These are phyloP conservation scores for Neodon shergylaensis DNA, from an alignment of 2,113 vertebrate genomes.

Conservation along the genomic window DNA sequence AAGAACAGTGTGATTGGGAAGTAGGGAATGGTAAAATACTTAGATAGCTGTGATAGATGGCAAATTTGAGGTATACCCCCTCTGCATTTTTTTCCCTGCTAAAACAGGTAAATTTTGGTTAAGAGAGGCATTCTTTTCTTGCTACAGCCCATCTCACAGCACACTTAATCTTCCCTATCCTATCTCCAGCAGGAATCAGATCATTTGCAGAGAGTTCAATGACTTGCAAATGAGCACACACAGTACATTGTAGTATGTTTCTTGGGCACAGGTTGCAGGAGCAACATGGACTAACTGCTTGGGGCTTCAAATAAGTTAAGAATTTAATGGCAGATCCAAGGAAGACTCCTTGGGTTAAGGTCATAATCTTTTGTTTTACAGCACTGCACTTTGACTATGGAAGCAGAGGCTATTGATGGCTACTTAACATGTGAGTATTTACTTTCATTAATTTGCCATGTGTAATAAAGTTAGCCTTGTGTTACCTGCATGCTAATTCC, in stretches of 20 bases:
- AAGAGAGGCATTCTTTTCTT: constrained; percentile 44
- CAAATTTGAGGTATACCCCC: not conserved
- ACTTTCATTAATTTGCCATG: constrained; percentile 79
- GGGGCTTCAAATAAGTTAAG: constrained; percentile 84
- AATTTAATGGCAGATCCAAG: constrained; percentile 83
- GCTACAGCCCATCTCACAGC: constrained; percentile 70
- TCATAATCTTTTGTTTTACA: constrained; percentile 88
- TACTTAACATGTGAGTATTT: constrained; percentile 95
- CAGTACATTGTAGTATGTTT: constrained; percentile 79
- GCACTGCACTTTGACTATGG: constrained; percentile 93
- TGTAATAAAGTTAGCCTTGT: constrained; percentile 28
- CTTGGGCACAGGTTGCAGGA: constrained; percentile 84
- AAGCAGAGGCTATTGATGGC: constrained; percentile 94
- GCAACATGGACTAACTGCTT: constrained; percentile 81
- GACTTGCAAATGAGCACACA: constrained; percentile 82
- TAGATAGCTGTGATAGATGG: constrained; percentile 49
- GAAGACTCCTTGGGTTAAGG: constrained; percentile 83
- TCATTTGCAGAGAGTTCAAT: constrained; percentile 83
- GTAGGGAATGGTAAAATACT: constrained; percentile 74
- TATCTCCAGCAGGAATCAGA: constrained; percentile 79
- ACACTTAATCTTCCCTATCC: constrained; percentile 79
- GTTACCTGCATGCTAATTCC: constrained; percentile 36
- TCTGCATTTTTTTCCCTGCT: not conserved
- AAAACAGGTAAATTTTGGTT: constrained; percentile 29
- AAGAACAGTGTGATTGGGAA: constrained; percentile 76